Evolutionary conservation across 1,140 invertebrate species (phyloP).

Genomic region (Microplitis demolitor): DNA sequence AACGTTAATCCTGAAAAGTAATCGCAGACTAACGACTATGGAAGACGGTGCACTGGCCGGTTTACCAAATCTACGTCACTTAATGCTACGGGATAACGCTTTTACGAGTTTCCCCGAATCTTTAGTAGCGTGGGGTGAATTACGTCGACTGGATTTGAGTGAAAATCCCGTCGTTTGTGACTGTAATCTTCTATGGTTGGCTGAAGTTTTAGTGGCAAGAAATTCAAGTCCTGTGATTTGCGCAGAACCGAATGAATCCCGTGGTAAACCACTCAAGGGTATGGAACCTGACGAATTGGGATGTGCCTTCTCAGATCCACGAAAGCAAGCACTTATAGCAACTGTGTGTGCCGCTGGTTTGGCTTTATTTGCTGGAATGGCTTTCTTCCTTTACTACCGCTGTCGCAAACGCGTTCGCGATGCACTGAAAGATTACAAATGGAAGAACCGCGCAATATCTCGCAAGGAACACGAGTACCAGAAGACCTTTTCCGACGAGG

Average conservation of each 20-base stretch:
- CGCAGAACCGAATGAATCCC: slow-evolving; percentile 70
- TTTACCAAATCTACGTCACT: slow-evolving; percentile 75
- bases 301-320: slow-evolving; percentile 74
- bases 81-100: slow-evolving; percentile 79
- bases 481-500: slow-evolving; percentile 84
- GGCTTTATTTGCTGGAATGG: slow-evolving; percentile 69
- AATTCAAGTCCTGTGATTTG: slow-evolving; percentile 80
- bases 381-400: slow-evolving; percentile 77
- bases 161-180: slow-evolving; percentile 85
- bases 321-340: slow-evolving; percentile 79
- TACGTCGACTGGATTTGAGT: slow-evolving; percentile 76
- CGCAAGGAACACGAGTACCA: slow-evolving; percentile 86
- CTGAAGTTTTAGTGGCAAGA: slow-evolving; percentile 72
- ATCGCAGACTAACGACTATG: slow-evolving; percentile 72
- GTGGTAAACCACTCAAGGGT: slow-evolving; percentile 70
- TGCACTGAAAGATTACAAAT: slow-evolving; percentile 80
- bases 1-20: slow-evolving; percentile 75
- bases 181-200: slow-evolving; percentile 79
- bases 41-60: slow-evolving; percentile 78
- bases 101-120: slow-evolving; percentile 75
- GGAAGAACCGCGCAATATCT: slow-evolving; percentile 75
- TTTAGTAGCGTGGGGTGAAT: slow-evolving; percentile 77
- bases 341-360: slow-evolving; percentile 73
- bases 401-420: slow-evolving; percentile 76
- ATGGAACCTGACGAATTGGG: slow-evolving; percentile 78